Conservation (phyloP, 2,113 vertebrate genomes). For the Salminus brasiliensis region DNA sequence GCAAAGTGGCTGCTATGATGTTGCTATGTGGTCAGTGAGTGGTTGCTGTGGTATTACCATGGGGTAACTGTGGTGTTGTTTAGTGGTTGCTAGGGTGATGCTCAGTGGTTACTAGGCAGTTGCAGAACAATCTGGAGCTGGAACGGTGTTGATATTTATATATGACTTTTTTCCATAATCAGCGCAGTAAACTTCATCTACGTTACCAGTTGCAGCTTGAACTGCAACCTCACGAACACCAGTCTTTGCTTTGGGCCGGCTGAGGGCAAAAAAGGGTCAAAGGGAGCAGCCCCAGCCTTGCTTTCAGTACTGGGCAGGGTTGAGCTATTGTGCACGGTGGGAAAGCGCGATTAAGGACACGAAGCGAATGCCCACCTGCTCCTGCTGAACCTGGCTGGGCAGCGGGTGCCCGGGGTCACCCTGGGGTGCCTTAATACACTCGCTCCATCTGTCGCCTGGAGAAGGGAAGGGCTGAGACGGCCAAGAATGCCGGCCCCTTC, state of each 20-base stretch:
- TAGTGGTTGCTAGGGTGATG: no score
- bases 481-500: slow-evolving; percentile 64
- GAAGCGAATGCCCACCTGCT: slow-evolving; percentile 83
- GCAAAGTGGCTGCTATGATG: no score
- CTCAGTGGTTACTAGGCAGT: no score
- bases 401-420: slow-evolving; percentile 71
- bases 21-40: no score
- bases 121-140: no score
- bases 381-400: slow-evolving; percentile 75
- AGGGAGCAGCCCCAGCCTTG: slow-evolving; percentile 13
- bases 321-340: slow-evolving; percentile 67
- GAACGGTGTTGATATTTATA: no score
- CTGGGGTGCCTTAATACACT: slow-evolving; percentile 78
- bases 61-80: no score
- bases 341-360: slow-evolving; percentile 77
- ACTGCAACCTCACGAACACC: neutral
- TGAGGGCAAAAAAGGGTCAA: slow-evolving; percentile 21
- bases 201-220: neutral
- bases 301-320: slow-evolving; percentile 29
- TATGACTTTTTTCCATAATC: no score
- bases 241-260: neutral
- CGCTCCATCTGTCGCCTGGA: slow-evolving; percentile 81
- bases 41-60: no score
- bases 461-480: slow-evolving; percentile 75
- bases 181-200: no score